Evolutionary conservation across 2,888 invertebrate species (phyloP), one percentile per base, ranked within the genome.

Genomic region (Chymomyza amoena): DNA sequence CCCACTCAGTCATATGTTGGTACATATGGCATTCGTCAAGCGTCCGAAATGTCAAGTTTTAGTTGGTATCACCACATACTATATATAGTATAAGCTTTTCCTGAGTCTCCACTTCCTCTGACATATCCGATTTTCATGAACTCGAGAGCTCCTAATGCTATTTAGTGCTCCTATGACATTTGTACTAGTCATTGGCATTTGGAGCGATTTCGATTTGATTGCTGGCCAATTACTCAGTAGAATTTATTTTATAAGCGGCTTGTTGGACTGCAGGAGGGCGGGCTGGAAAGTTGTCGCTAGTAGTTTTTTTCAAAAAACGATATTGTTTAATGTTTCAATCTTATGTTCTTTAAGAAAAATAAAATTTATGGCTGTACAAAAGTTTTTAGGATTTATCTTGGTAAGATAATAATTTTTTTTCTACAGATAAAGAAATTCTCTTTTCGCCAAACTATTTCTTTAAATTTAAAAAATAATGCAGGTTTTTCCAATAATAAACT

Each of bases 21-120:
- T 83, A 85, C 72, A 76, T 69, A 60, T 70, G 73, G 39, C 39
- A 45, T 51, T 36, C 32, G 61, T 61, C 66, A 39, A 45, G 60
- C 62, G 65, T 56, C 64, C 54, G 54, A 54, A 54, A 54, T 54
- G 54, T 54, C 54, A 54, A 18, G 54, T 20, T 54, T n/a, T 54
- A 54, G 54, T 54, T 54, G 54, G 54, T 5, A 5, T 2, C 16
- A 18, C n/a, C n/a, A n/a, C n/a, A n/a, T n/a, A n/a, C n/a, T n/a
- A n/a, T 5, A n/a, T 18, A n/a, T n/a, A 15, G 54, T 54, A 7
- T 54, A 7, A 54, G 16, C 54, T 54, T 54, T 54, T 54, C 54
- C 18, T 54, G 16, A 18, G 20, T 54, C 18, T 54, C 18, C 54
- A 20, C 54, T 20, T 54, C 54, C 39, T 54, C 54, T 7, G 15